A percentile compares a stretch with the other conserved stretches of the same genome.
phyloP scores from a whole-genome alignment of 2,888 invertebrate species.

The Aproaerema taeniolella region DNA sequence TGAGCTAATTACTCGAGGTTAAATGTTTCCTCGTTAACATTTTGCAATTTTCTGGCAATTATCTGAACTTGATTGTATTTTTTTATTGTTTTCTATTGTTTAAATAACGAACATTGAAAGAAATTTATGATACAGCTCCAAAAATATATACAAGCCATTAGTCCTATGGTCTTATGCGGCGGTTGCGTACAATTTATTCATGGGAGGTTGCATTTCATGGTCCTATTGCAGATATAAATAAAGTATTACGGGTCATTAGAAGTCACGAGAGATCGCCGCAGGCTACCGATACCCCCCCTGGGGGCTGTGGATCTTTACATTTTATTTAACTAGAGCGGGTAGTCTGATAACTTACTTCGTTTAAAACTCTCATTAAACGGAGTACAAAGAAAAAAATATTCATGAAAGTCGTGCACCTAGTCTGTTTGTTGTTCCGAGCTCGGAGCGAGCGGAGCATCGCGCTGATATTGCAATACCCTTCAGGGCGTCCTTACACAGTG shows the following conservation, averaged over 20 bases:
- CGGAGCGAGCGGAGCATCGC: slow-evolving; percentile 15
- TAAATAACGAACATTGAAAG: no score
- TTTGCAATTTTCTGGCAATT: no score
- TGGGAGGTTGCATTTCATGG: no score
- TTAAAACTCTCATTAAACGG: slow-evolving; percentile 8
- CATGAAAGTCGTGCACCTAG: slow-evolving; percentile 28
- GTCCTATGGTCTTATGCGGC: no score
- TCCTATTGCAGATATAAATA: neutral
- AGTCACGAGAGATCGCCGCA: neutral
- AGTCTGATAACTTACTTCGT: slow-evolving; percentile 1
- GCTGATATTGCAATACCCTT: slow-evolving; percentile 39
- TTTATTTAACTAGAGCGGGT: neutral
- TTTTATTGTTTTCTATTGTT: no score
- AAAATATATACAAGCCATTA: no score
- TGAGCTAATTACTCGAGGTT: no score
- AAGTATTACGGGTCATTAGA: neutral
- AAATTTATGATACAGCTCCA: no score
- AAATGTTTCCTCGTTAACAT: no score
- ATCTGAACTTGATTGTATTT: no score
- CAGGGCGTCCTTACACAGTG: slow-evolving; percentile 23
- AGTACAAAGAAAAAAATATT: slow-evolving; percentile 24
- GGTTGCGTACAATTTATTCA: no score
- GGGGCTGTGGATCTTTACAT: slow-evolving; percentile 3
- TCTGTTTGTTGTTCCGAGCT: slow-evolving; percentile 33
- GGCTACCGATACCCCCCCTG: neutral